Conservation (phyloP, 2,113 vertebrate genomes). For the Phyllopteryx taeniolatus region DNA sequence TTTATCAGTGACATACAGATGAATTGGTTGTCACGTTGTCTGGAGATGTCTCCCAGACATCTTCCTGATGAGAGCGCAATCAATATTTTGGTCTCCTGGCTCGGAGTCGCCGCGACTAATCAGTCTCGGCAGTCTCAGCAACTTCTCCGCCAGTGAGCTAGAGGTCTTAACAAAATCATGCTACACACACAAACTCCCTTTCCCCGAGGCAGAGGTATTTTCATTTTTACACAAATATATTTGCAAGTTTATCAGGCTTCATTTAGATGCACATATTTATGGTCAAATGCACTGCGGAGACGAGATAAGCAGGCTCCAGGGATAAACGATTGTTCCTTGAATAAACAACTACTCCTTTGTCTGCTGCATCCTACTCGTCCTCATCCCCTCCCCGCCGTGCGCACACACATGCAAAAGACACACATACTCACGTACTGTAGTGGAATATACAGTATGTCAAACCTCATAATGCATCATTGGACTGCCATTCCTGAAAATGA, state of each 20-base stretch:
- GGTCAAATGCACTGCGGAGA: constrained; percentile 28
- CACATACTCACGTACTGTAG: constrained; percentile 3
- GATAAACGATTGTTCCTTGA: constrained; percentile 42
- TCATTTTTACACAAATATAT: constrained; percentile 23
- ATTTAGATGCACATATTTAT: constrained; percentile 41
- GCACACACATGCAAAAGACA: constrained; percentile 14
- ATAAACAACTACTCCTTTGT: constrained; percentile 51
- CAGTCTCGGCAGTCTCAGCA: too few species aligned
- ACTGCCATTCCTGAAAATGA: constrained; percentile 1
- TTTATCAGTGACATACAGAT: too few species aligned
- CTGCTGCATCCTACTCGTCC: constrained; percentile 31
- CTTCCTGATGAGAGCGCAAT: too few species aligned
- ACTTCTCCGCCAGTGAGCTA: too few species aligned
- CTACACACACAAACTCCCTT: constrained; percentile 16
- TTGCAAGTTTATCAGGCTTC: constrained; percentile 43
- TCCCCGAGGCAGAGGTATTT: constrained; percentile 8
- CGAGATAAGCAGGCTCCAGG: constrained; percentile 51
- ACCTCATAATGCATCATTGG: constrained; percentile 19
- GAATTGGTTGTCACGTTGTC: too few species aligned
- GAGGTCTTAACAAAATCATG: constrained; percentile 3
- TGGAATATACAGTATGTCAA: constrained; percentile 34
- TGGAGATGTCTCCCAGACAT: too few species aligned
- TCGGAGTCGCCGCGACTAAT: too few species aligned
- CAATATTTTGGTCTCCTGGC: too few species aligned
- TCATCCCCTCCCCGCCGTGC: constrained; percentile 23